phyloP scores from a whole-genome alignment of 2,113 vertebrate genomes.

The Forbesichthys agassizii region DNA sequence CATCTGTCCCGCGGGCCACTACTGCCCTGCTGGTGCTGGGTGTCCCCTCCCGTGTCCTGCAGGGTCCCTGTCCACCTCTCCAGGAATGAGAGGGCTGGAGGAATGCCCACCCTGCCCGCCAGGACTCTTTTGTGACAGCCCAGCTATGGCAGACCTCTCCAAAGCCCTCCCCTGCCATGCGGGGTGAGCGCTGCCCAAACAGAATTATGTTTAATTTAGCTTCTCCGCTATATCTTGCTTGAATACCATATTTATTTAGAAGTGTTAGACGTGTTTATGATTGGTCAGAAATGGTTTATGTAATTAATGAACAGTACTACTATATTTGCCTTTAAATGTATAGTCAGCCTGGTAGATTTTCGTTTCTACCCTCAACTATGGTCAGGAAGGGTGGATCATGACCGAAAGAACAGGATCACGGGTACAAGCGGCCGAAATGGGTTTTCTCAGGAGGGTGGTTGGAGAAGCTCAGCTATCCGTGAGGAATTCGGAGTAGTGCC shows the following conservation, averaged over 20 bases:
- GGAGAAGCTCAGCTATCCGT: too few species aligned
- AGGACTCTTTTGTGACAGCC: conserved; percentile 80
- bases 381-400: too few species aligned
- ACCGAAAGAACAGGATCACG: too few species aligned
- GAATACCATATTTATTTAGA: conserved; percentile 10
- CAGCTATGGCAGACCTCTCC: conserved; percentile 75
- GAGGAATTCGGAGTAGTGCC: too few species aligned
- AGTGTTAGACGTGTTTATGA: background rate
- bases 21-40: conserved; percentile 80
- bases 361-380: too few species aligned
- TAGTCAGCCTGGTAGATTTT: too few species aligned
- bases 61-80: conserved; percentile 79
- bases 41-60: conserved; percentile 82
- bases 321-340: too few species aligned
- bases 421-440: too few species aligned
- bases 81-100: conserved; percentile 71
- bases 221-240: background rate
- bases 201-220: background rate
- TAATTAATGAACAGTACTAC: too few species aligned
- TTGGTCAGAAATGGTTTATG: background rate
- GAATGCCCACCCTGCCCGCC: conserved; percentile 84
- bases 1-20: conserved; percentile 85
- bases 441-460: too few species aligned
- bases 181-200: conserved; percentile 73
- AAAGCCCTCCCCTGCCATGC: conserved; percentile 76